Evolutionary conservation across 2,797 vertebrate species (phyloP), one percentile per base, ranked within the genome.

Genomic region (Chelonia mydas): DNA sequence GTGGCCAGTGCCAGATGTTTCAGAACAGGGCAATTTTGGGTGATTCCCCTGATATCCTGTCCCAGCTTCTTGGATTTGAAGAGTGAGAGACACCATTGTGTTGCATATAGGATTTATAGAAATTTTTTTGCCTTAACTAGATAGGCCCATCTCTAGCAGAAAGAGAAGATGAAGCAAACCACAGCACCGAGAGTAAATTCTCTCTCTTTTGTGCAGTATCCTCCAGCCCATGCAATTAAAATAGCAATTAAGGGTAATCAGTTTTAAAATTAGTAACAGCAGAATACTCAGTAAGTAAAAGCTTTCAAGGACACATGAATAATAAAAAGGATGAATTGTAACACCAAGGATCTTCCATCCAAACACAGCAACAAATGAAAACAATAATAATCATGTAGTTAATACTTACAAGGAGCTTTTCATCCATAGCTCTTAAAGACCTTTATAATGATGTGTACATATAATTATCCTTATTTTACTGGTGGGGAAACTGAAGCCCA

Each of bases 261-360:
- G 83, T 68, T 57, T 53, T 84, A 85, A 41, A 92, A 51, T 72
- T 21, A 41, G 45, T 1, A 87, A 88, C 84, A 84, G 2, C 33
- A 51, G 88, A 86, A 77, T 82, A 12, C 1, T 21, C 21, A 87
- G 77, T 21, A 76, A 76, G 74, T 13, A 51, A 72, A 72, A 72
- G n/a, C 68, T 72, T 41, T 72, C 68, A 41, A 95, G n/a, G 79
- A 49, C 65, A 45, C 3, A 3, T 83, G 77, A 41, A 19, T 65
- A 77, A 87, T 41, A 84, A 72, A 10, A 82, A 93, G 68, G 78
- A 82, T 84, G 83, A 96, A 90, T 76, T 86, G 85, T 88, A 93
- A 15, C 11, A n/a, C 19, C 53, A 16, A 6, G 3, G 33, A 27
- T 47, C n/a, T 3, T 23, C 77, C 37, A 57, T 16, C 12, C 27